A percentile compares a stretch with the other conserved stretches of the same genome.
phyloP scores from a whole-genome alignment of 2,888 invertebrate species.

The Odiellus spinosus region DNA sequence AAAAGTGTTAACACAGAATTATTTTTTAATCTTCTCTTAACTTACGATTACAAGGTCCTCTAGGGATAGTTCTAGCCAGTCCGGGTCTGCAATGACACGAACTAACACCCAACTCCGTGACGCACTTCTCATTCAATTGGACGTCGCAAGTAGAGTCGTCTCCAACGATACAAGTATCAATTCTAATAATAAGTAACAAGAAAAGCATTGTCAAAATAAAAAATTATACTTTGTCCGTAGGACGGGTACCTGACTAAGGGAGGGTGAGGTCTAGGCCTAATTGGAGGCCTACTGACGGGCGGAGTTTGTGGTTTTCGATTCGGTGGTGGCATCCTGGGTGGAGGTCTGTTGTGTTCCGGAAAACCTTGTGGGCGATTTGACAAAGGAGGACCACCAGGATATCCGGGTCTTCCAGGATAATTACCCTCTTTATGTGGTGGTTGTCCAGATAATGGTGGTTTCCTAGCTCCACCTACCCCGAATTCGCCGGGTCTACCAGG shows the following conservation, averaged over 20 bases:
- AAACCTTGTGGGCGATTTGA: constrained; percentile 5
- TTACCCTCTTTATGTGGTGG: constrained; percentile 5
- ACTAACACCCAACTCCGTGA: constrained; percentile 68
- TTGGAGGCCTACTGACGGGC: not conserved
- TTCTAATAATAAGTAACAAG: constrained; percentile 34
- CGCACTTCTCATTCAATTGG: constrained; percentile 70
- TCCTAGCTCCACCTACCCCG: no score
- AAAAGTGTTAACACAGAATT: no score
- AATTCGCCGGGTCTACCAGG: constrained; percentile 1
- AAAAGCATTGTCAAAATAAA: not conserved
- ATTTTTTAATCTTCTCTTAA: no score
- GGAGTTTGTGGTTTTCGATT: constrained; percentile 1
- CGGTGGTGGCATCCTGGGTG: constrained; percentile 6
- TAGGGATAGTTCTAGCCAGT: constrained; percentile 43
- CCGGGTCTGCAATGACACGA: constrained; percentile 75
- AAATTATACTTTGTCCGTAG: not conserved
- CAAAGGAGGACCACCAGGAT: no score
- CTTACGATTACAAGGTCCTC: constrained; percentile 53
- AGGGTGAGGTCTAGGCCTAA: constrained; percentile 5
- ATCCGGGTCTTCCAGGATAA: constrained; percentile 5
- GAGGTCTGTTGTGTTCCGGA: constrained; percentile 8
- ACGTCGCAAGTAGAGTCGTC: constrained; percentile 79
- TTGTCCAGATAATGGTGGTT: not conserved
- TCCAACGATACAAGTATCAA: constrained; percentile 85
- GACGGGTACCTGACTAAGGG: constrained; percentile 16